These are phyloP conservation scores for Typhlomys cinereus DNA, from an alignment of 2,113 vertebrate species.

Conservation along the genomic window DNA sequence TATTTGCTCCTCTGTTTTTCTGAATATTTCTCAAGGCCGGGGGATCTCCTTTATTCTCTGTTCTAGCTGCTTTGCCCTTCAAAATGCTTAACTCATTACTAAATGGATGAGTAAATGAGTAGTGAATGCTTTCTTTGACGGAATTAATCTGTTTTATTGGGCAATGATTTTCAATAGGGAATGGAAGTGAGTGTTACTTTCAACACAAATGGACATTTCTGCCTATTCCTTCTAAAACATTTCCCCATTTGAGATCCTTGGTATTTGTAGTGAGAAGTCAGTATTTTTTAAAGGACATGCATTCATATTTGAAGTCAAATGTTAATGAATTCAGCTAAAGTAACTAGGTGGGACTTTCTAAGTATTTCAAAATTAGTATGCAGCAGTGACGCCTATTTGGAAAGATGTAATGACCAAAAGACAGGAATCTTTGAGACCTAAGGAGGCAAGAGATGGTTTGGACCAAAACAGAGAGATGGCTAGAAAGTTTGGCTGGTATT, in stretches of 20 bases:
- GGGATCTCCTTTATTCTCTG: background rate
- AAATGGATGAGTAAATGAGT: background rate
- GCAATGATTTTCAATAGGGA: background rate
- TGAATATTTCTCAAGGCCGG: background rate
- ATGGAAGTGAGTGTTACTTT: background rate
- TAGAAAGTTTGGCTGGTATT: background rate
- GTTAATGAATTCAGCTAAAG: background rate
- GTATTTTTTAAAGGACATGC: background rate
- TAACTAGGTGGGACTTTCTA: background rate
- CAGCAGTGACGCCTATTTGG: background rate
- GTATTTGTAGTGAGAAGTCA: background rate
- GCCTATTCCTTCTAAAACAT: background rate
- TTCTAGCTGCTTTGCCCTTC: background rate
- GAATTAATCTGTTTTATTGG: constrained; percentile 19
- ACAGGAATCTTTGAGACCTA: background rate
- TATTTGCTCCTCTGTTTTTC: background rate
- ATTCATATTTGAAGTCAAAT: background rate
- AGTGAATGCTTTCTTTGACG: background rate
- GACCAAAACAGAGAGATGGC: background rate
- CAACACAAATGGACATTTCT: background rate
- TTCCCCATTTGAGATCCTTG: background rate
- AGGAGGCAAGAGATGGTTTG: background rate
- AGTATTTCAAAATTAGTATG: background rate
- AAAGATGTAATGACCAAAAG: background rate
- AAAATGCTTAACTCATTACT: background rate